Evolutionary conservation across 2,888 invertebrate genomes (phyloP).

Genomic region (Selenia dentaria): DNA sequence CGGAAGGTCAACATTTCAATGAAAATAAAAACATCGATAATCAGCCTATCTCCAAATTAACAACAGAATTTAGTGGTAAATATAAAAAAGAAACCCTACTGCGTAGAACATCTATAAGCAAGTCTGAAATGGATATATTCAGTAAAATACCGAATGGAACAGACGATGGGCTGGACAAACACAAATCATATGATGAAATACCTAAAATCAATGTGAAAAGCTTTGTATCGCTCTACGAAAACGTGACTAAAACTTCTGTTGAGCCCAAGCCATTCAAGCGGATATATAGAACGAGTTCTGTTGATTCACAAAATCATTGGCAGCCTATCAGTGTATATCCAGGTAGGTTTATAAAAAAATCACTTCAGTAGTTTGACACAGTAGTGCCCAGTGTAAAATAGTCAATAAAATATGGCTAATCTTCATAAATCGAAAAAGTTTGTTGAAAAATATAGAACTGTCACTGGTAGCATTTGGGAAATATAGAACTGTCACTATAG

Average conservation of each 20-base stretch:
- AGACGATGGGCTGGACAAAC: constrained; percentile 60
- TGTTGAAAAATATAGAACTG: too few relatives aligned
- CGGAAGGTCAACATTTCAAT: constrained; percentile 27
- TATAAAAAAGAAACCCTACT: constrained; percentile 41
- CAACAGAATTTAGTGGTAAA: constrained; percentile 38
- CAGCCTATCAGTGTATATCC: constrained; percentile 56
- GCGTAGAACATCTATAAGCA: constrained; percentile 68
- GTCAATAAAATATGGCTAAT: too few relatives aligned
- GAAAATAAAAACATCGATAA: constrained; percentile 10
- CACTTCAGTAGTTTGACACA: too few relatives aligned
- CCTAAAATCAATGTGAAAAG: constrained; percentile 74
- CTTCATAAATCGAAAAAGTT: too few relatives aligned
- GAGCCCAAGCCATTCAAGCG: constrained; percentile 44
- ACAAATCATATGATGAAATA: constrained; percentile 74
- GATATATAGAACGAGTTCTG: constrained; percentile 44
- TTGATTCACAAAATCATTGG: constrained; percentile 47
- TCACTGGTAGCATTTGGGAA: too few relatives aligned
- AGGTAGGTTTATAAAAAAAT: constrained; percentile 47
- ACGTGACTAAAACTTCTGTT: constrained; percentile 58
- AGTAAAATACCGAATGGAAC: constrained; percentile 55
- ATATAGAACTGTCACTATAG: too few relatives aligned
- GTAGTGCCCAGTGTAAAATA: too few relatives aligned
- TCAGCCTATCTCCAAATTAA: constrained; percentile 34
- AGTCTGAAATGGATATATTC: constrained; percentile 79
- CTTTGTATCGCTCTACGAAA: constrained; percentile 74